phyloP scores from a whole-genome alignment of 2,113 vertebrate genomes.

The Epinephelus cyanopodus region DNA sequence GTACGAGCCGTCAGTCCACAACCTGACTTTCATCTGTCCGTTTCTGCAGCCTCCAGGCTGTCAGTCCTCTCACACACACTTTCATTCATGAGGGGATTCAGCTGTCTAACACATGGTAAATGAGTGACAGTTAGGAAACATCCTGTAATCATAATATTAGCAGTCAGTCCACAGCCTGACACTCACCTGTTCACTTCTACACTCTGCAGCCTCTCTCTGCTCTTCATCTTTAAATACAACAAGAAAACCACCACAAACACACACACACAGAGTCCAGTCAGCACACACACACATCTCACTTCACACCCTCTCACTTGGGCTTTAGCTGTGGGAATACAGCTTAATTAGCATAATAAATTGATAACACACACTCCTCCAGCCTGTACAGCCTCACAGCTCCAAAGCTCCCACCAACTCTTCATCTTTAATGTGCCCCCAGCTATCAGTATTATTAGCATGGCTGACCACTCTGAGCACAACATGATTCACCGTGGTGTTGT shows the following conservation, averaged over 20 bases:
- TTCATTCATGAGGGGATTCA: constrained; percentile 35
- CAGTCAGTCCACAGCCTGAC: constrained; percentile 27
- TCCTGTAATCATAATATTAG: constrained; percentile 43
- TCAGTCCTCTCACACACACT: constrained; percentile 28
- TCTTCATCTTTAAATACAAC: neutral
- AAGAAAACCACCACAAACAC: neutral
- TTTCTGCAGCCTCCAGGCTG: constrained; percentile 21
- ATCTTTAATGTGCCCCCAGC: constrained; percentile 28
- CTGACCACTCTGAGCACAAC: constrained; percentile 22
- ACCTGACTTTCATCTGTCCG: constrained; percentile 21
- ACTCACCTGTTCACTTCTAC: constrained; percentile 16
- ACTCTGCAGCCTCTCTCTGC: neutral
- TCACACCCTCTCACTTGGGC: constrained; percentile 5
- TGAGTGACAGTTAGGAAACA: constrained; percentile 30
- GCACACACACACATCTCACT: neutral
- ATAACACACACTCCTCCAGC: constrained; percentile 37
- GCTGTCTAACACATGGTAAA: constrained; percentile 23
- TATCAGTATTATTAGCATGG: constrained; percentile 18
- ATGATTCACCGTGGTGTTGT: neutral
- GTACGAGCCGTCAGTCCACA: constrained; percentile 43
- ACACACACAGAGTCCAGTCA: neutral
- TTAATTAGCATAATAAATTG: constrained; percentile 59
- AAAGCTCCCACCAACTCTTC: constrained; percentile 30
- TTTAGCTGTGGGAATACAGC: constrained; percentile 23
- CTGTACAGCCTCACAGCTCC: constrained; percentile 27